These are phyloP conservation scores for Eudasyphora cyanicolor DNA, from an alignment of 2,888 invertebrate species.

Conservation along the genomic window DNA sequence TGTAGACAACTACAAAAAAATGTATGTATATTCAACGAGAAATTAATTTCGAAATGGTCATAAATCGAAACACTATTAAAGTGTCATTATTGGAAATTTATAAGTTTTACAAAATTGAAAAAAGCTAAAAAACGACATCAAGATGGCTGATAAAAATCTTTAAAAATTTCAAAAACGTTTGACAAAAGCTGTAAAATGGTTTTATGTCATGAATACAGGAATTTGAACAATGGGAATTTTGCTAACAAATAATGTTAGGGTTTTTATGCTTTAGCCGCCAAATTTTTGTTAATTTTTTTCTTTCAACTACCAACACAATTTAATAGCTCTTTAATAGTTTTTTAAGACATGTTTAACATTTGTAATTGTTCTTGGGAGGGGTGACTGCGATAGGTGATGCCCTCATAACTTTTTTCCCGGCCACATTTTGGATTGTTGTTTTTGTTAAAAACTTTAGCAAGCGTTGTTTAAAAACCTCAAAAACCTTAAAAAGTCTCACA, in stretches of 20 bases:
- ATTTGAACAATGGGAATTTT: background rate
- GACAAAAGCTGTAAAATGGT: constrained; percentile 43
- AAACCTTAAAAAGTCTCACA: background rate
- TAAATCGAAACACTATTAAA: constrained; percentile 67
- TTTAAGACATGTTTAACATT: background rate
- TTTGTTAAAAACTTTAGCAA: background rate
- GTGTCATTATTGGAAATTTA: constrained; percentile 65
- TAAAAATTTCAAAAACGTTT: constrained; percentile 41
- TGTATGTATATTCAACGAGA: constrained; percentile 18
- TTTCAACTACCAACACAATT: too few relatives aligned
- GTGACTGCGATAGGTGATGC: background rate
- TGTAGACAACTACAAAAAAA: background rate
- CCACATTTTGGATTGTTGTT: too few relatives aligned
- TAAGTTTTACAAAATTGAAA: constrained; percentile 27
- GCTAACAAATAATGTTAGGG: background rate
- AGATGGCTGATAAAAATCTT: background rate
- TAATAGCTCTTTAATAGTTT: background rate
- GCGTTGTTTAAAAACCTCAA: constrained; percentile 4
- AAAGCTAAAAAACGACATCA: constrained; percentile 48
- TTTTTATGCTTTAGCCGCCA: background rate
- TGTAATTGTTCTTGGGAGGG: background rate
- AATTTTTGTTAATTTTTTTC: background rate
- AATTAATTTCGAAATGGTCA: constrained; percentile 38
- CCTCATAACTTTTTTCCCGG: background rate
- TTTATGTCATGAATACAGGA: background rate